Base-by-base conservation (phyloP, 2,888 invertebrate species). In the Hipparchia semele region DNA sequence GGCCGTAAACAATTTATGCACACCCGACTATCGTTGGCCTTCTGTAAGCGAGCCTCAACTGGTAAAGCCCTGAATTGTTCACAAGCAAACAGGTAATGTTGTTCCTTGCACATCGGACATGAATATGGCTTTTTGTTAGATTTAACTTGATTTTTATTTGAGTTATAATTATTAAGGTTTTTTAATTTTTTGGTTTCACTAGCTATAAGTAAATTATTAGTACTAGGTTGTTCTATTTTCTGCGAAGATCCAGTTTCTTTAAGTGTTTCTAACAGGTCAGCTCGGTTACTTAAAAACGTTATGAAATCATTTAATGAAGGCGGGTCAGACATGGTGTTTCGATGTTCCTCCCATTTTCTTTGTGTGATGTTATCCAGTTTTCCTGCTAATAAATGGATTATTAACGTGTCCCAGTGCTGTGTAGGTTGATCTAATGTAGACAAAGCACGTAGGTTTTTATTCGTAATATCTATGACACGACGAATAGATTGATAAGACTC, bases 361-460 rank as follows among this genome's bases (percentile, higher is more conserved):
- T 66, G 70, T 7, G 68, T 73, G 1, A 59, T 23, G 5, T n/a
- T 45, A 23, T 68, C 68, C n/a, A 68, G 39, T 46, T 68, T 68
- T 6, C 9, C 13, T 0, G 45, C 39, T n/a, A 68, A 13, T 2
- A 69, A 39, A 53, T 71, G 66, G 49, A 76, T 71, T 23, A 71
- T 62, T 54, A 76, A 53, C 6, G 74, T 76, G 46, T 74, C 72
- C 74, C 76, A 74, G 56, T 76, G 68, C 12, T 74, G 45, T 6
- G 67, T 68, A 9, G 71, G 71, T 58, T 76, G 61, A 39, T 61
- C 67, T 45, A 73, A 64, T 2, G 65, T 73, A 45, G 69, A 46
- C 45, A 73, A 58, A 12, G 74, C 75, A 12, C 77, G 61, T n/a
- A 78, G 53, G 49, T 75, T 77, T 75, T 78, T 79, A 77, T 74